phyloP scores from a whole-genome alignment of 2,888 invertebrate genomes.

The Eulithis testata region DNA sequence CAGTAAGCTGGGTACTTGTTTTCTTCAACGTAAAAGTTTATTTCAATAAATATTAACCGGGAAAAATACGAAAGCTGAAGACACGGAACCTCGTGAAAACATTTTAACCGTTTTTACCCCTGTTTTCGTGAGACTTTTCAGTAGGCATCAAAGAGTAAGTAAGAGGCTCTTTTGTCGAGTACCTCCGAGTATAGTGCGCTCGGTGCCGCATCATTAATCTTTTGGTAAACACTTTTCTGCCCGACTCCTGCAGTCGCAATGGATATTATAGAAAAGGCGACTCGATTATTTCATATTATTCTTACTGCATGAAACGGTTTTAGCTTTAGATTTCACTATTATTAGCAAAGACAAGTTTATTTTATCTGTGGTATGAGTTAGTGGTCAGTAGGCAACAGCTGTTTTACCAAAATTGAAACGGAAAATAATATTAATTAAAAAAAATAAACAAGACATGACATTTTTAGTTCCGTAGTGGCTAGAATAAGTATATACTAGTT shows the following conservation, averaged over 20 bases:
- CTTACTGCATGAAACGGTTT: neutral
- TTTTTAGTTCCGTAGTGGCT: too few species aligned
- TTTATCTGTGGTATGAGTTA: too few species aligned
- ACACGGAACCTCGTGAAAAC: slow-evolving; percentile 27
- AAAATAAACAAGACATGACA: too few species aligned
- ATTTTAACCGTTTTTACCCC: slow-evolving; percentile 38
- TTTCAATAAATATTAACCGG: slow-evolving; percentile 17
- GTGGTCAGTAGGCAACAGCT: too few species aligned
- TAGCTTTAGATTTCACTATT: too few species aligned
- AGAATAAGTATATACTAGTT: too few species aligned
- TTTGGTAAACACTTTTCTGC: slow-evolving; percentile 64
- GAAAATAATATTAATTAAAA: too few species aligned
- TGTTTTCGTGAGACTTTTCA: slow-evolving; percentile 66
- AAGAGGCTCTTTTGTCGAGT: slow-evolving; percentile 77
- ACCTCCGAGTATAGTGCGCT: slow-evolving; percentile 64
- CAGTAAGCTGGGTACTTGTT: slow-evolving; percentile 10
- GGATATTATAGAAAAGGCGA: slow-evolving; percentile 31
- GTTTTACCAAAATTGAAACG: too few species aligned
- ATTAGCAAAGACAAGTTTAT: neutral
- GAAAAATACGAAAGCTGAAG: slow-evolving; percentile 24
- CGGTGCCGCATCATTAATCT: slow-evolving; percentile 80
- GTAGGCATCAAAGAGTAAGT: slow-evolving; percentile 72
- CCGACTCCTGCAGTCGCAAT: slow-evolving; percentile 44
- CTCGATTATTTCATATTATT: slow-evolving; percentile 21
- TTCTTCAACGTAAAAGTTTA: slow-evolving; percentile 12